Base-by-base conservation (phyloP, 2,113 vertebrate genomes). In the Rallus limicola region DNA sequence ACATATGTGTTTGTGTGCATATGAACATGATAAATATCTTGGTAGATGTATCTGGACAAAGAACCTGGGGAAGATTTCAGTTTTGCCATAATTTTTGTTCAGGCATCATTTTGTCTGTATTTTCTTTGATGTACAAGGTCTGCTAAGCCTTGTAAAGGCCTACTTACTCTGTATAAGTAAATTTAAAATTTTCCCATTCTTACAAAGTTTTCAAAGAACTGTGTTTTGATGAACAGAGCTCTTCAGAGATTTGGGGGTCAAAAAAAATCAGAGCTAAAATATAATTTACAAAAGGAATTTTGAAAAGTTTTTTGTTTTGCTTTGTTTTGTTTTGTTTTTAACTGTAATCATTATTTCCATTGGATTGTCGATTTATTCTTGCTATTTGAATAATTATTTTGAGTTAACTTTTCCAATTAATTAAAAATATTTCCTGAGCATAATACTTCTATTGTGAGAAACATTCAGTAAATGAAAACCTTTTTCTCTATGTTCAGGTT, bases 221-320 rank as follows among this genome's bases (percentile, higher is more conserved):
- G 0, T 4, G 19, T 1, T 29, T 91, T 48, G 29, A 36, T 28
- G 11, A 53, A 48, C 0, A 31, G 6, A 60, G 1, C 0, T 25
- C 25, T 68, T 40, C 16, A 11, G 53, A 46, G 2, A 25, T 44
- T 21, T 40, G 2, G 3, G 5, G 3, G 1, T 4, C 59, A 75
- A 53, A 14, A 16, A 15, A 21, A 6, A 0, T 23, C 46, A 48
- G 24, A 52, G 24, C 6, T 3, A 10, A 44, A 2, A 38, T 10
- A 8, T 3, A 28, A 21, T 29, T 34, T 52, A 1, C 4, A 38
- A 67, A 42, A 34, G 3, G 16, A 23, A 21, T 28, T 25, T 16
- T 50, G 24, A 50, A 24, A 31, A 38, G 42, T 16, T 42, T 42
- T 42, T 15, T 42, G 42, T 42, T 42, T 42, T 13, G 42, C 16